Evolutionary conservation across 2,888 invertebrate genomes (phyloP).

Genomic region (Neria commutata): DNA sequence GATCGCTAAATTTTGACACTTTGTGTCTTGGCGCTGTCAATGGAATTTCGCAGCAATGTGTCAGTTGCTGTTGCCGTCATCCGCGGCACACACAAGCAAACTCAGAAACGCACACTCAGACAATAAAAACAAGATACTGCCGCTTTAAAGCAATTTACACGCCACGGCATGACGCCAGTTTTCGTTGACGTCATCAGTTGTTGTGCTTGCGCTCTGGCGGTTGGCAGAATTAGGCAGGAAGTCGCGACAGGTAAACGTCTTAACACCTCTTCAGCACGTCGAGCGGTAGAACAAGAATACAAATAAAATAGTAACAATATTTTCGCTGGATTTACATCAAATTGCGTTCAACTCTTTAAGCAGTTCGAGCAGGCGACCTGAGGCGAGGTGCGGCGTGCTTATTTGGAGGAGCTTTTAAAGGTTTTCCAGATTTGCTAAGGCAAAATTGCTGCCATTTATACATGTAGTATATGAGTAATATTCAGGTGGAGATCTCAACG

Average conservation of each 20-base stretch:
- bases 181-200: conserved; percentile 2
- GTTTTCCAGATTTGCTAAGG: too few species aligned
- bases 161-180: background rate
- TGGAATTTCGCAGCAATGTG: too few species aligned
- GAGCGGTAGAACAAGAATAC: conserved; percentile 26
- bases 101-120: background rate
- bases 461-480: too few species aligned
- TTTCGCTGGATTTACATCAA: conserved; percentile 20
- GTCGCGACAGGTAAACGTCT: conserved; percentile 26
- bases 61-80: too few species aligned
- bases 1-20: too few species aligned
- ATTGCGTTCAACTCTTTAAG: background rate
- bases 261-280: conserved; percentile 34
- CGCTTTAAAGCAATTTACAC: background rate
- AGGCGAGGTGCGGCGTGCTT: too few species aligned
- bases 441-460: too few species aligned
- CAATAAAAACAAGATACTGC: background rate
- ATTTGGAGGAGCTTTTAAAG: too few species aligned
- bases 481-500: too few species aligned
- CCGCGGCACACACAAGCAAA: background rate
- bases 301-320: conserved; percentile 34
- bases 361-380: too few species aligned
- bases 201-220: too few species aligned
- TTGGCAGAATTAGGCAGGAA: conserved; percentile 8
- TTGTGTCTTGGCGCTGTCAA: too few species aligned